Base-by-base conservation (phyloP, 2,113 vertebrate genomes). In the Hepsetus odoe region DNA sequence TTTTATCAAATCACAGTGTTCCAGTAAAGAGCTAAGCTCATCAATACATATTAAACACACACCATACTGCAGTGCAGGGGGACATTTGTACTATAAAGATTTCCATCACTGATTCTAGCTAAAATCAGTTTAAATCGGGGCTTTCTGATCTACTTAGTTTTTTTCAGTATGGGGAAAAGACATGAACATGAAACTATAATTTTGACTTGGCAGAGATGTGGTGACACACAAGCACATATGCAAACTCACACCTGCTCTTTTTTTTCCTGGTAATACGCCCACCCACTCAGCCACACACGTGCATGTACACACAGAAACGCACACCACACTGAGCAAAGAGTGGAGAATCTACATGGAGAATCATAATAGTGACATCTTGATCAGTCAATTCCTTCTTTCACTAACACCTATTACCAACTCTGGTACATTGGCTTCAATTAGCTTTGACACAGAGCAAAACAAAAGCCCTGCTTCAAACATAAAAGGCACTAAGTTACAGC, bases 301-400 rank as follows among this genome's bases (percentile, higher is more conserved):
- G n/a, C n/a, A n/a, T 30, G 3, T 20, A 13, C 59, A 62, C 30
- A 33, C 30, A n/a, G 30, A 33, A 28, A 33, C 59, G 35, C 14
- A 62, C 16, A 59, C n/a, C 4, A 28, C 40, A 18, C n/a, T 28
- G n/a, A 16, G 58, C 11, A 71, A 38, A 35, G 8, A 42, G 35
- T 16, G 35, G 8, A 2, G 28, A 22, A 76, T 53, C 20, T 13
- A 61, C 56, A 42, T 1, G 8, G 5, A 49, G 14, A 59, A 26
- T 73, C 35, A 42, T 42, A 73, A 26, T n/a, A 28, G 26, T 59
- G 55, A 26, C 55, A 13, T 42, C 16, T 61, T 59, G 35, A 61
- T 28, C 55, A 38, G 22, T 5, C 3, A 30, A 32, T 24, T 42
- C 56, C 55, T 12, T 73, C 14, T 28, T 44, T 74, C 26, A 51